Evolutionary conservation across 2,888 invertebrate species (phyloP), one percentile per base, ranked within the genome.

Genomic region (Drosophila formosana): DNA sequence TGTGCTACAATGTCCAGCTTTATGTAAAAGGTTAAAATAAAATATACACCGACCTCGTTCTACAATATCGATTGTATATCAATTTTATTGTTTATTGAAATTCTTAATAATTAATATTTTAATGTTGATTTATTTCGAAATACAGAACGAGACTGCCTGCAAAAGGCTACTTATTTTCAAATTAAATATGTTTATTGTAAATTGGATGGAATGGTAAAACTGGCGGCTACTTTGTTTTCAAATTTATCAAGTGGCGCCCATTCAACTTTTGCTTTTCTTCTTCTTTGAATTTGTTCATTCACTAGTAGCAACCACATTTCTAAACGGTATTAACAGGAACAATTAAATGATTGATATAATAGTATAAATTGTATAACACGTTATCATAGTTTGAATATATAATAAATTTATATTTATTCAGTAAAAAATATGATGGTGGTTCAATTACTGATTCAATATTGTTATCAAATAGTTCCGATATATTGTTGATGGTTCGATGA

Each of bases 1-100:
- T 79, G 66, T 78, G 85, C 82, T 85, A 88, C 85, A 62, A 66
- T 80, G 85, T 82, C 85, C 88, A 88, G 88, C 88, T 82, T 82
- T 83, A 83, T 80, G 82, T 85, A 67, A 84, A 64, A 77, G 64
- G 77, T 82, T 79, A 74, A 73, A 75, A 73, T 76, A 81, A 81
- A 50, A n/a, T 81, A 63, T 65, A 55, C 9, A 57, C 25, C 23
- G 11, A 32, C 28, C 43, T 8, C 65, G 50, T 53, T 60, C 11
- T 13, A 9, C 13, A 49, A 43, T 25, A 63, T 47, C 43, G 43
- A 49, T 39, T 45, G 5, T 23, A 50, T 49, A 60, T 30, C 58
- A 53, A 50, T 53, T 23, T 0, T 4, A 39, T 4, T 34, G 41
- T 61, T 30, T 8, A n/a, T 51, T 45, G 1, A 39, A 11, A 41